phyloP scores from a whole-genome alignment of 1,140 invertebrate genomes.

The Ruditapes philippinarum region DNA sequence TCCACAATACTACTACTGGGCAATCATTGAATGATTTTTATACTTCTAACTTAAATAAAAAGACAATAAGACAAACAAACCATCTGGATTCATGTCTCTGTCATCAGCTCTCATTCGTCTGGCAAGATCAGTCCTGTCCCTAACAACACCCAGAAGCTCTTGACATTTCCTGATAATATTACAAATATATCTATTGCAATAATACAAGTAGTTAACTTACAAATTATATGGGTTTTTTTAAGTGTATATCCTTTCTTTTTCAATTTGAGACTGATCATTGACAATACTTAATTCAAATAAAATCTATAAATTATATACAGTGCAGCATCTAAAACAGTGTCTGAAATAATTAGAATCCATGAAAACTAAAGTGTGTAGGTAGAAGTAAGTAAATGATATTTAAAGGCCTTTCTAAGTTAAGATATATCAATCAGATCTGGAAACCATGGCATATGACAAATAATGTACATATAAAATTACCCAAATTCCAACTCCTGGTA shows the following conservation, averaged over 20 bases:
- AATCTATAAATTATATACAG: not conserved
- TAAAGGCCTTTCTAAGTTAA: not conserved
- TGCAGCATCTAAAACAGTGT: no score
- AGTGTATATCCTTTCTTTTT: not conserved
- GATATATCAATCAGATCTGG: not conserved
- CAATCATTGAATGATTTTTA: not conserved
- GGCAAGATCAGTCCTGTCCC: not conserved
- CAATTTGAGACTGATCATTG: not conserved
- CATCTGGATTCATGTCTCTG: not conserved
- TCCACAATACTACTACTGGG: not conserved
- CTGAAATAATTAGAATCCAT: no score
- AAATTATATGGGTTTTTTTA: not conserved
- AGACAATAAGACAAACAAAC: not conserved
- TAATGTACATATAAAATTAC: not conserved
- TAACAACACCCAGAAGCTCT: constrained; percentile 8
- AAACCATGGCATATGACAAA: not conserved
- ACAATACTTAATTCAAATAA: not conserved
- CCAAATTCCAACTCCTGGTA: constrained; percentile 10
- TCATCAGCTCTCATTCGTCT: not conserved
- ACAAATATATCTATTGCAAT: not conserved
- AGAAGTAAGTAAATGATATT: no score
- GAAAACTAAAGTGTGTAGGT: no score
- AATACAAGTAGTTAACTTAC: not conserved
- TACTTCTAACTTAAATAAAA: not conserved
- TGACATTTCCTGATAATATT: constrained; percentile 36